These are phyloP conservation scores for Prolemur simus DNA, from an alignment of 2,113 vertebrate genomes.

Conservation along the genomic window DNA sequence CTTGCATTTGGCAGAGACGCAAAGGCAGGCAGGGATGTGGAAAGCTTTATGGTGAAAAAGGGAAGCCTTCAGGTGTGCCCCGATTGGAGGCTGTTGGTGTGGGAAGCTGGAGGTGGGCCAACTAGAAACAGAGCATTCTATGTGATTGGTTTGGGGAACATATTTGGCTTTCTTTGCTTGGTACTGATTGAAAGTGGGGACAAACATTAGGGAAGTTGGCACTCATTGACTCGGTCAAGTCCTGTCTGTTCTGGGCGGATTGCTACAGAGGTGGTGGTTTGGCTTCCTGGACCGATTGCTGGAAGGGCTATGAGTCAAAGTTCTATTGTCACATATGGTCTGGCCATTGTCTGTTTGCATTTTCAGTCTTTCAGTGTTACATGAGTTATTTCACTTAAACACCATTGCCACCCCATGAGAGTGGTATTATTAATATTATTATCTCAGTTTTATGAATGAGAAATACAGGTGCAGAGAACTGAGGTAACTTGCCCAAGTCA, in stretches of 20 bases:
- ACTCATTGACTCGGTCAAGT: background rate
- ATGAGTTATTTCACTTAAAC: background rate
- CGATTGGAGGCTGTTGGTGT: background rate
- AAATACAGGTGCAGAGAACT: background rate
- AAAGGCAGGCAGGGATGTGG: background rate
- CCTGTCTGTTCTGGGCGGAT: background rate
- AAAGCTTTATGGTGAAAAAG: background rate
- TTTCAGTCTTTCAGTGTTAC: background rate
- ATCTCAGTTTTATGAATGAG: background rate
- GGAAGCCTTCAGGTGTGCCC: background rate
- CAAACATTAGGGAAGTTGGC: background rate
- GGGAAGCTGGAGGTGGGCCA: background rate
- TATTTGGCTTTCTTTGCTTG: background rate
- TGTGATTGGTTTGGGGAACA: background rate
- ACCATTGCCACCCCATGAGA: background rate
- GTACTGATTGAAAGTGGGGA: background rate
- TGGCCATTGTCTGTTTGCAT: background rate
- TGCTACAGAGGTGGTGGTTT: background rate
- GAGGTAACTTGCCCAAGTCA: background rate
- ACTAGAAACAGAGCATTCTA: background rate
- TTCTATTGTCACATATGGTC: background rate
- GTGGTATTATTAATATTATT: background rate
- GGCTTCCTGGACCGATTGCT: background rate
- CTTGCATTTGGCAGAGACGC: background rate
- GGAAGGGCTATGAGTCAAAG: background rate